Base-by-base conservation (phyloP, 2,888 invertebrate genomes). In the Sesamia inferens region DNA sequence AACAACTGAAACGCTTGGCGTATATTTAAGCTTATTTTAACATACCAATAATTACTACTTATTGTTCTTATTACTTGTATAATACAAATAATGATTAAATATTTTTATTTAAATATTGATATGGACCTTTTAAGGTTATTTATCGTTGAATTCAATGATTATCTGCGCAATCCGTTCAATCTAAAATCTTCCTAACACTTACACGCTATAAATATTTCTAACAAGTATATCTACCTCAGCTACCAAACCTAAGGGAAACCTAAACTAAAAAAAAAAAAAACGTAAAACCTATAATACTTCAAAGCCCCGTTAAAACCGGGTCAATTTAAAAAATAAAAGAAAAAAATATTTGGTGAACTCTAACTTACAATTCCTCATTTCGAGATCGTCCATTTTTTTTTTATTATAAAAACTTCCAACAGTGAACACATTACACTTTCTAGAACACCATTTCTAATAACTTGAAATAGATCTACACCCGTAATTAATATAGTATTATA, bases 91-190 rank as follows among this genome's bases (percentile, higher is more conserved):
- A 92, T 92, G 94, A 93, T 95, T 95, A 95, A 92, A 96, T 93
- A 94, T 92, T 94, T 85, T 84, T 77, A 84, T 81, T 95, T 94
- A 93, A 94, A 94, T 94, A 95, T 95, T 96, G 96, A 96, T 96
- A 96, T 96, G 96, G 92, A 94, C 96, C 95, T 95, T 96, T 93
- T 93, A 95, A 95, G 95, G 95, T 95, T 92, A 91, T 90, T 91
- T 89, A 92, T 93, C 94, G 93, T 92, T 93, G 94, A 93, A 89
- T 91, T 90, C 89, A 90, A 84, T 88, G 90, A 90, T 90, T 89
- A 85, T 85, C 88, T 86, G 79, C 89, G 87, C 88, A 91, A 92
- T 91, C 91, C 92, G 88, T 92, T 89, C 88, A 88, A 85, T 88
- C 92, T 92, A 93, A 85, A 91, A 89, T 90, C 80, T 81, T 83